A percentile compares a stretch with the other conserved stretches of the same genome.
These are phyloP conservation scores for Pseudomyrmex cubaensis DNA, from an alignment of 1,140 invertebrate genomes.

Conservation along the genomic window DNA sequence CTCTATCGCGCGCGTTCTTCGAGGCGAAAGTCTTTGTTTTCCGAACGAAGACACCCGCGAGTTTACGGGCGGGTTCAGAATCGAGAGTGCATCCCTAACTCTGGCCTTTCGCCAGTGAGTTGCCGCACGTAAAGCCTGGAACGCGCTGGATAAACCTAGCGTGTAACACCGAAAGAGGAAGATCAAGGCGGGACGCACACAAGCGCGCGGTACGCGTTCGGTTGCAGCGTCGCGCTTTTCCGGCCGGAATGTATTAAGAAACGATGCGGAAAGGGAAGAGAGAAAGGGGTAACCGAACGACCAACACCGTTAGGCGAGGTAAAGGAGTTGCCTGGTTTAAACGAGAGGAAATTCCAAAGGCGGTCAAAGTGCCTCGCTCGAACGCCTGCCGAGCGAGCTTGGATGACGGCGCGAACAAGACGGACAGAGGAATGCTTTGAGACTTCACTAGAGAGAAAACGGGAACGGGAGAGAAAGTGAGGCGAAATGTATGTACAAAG, in stretches of 20 bases:
- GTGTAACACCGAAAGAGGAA: constrained; percentile 59
- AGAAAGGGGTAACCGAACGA: constrained; percentile 13
- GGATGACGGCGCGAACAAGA: constrained; percentile 39
- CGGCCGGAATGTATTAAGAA: constrained; percentile 65
- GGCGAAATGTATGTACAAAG: constrained; percentile 13
- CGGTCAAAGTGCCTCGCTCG: constrained; percentile 63
- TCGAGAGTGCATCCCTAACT: constrained; percentile 27
- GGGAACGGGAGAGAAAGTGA: background rate
- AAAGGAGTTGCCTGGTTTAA: constrained; percentile 2
- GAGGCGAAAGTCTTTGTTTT: constrained; percentile 30
- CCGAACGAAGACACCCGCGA: background rate
- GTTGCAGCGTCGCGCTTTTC: constrained; percentile 24
- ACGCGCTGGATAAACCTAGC: constrained; percentile 57
- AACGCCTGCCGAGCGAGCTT: constrained; percentile 50
- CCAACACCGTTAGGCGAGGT: constrained; percentile 45
- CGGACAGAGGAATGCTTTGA: constrained; percentile 67
- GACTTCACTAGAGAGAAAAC: constrained; percentile 22
- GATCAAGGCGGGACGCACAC: constrained; percentile 63
- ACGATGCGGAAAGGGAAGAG: constrained; percentile 23
- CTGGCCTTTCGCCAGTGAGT: constrained; percentile 52
- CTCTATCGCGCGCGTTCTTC: background rate
- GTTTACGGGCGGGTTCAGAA: constrained; percentile 8
- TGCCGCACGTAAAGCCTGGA: constrained; percentile 34
- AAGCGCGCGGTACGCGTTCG: constrained; percentile 28
- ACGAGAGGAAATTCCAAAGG: constrained; percentile 36